These are phyloP conservation scores for Triplophysa yarkandensis DNA, from an alignment of 2,797 vertebrate species.

Conservation along the genomic window DNA sequence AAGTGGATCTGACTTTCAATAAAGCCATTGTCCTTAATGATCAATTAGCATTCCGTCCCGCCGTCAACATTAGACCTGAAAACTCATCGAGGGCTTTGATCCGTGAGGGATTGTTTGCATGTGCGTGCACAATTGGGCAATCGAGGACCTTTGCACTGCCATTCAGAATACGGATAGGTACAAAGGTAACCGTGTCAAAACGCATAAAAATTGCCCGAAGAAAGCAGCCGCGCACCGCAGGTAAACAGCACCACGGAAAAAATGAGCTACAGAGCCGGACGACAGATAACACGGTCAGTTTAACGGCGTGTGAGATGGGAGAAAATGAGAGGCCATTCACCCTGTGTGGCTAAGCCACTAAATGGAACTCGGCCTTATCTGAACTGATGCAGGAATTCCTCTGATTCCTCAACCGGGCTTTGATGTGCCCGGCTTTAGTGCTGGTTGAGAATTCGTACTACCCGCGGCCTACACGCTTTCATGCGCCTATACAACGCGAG, in stretches of 20 bases:
- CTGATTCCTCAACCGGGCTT: conserved; percentile 69
- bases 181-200: conserved; percentile 13
- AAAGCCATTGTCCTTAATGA: too few species aligned
- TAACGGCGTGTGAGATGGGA: conserved; percentile 59
- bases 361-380: conserved; percentile 76
- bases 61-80: conserved; percentile 43
- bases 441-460: conserved; percentile 7
- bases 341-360: conserved; percentile 70
- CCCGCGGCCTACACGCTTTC: conserved; percentile 52
- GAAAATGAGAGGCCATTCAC: conserved; percentile 62
- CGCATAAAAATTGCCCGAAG: conserved; percentile 23
- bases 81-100: conserved; percentile 38
- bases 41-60: conserved; percentile 42
- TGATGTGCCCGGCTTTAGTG: conserved; percentile 68
- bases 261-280: conserved; percentile 56
- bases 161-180: conserved; percentile 37
- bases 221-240: conserved; percentile 30
- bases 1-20: conserved; percentile 35
- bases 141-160: conserved; percentile 9
- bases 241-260: conserved; percentile 61
- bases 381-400: conserved; percentile 69
- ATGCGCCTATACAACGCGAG: conserved; percentile 52
- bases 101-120: conserved; percentile 13
- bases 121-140: conserved; percentile 30
- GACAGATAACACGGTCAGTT: conserved; percentile 48